phyloP scores from a whole-genome alignment of 2,888 invertebrate species.

The Andrena chrysosceles region DNA sequence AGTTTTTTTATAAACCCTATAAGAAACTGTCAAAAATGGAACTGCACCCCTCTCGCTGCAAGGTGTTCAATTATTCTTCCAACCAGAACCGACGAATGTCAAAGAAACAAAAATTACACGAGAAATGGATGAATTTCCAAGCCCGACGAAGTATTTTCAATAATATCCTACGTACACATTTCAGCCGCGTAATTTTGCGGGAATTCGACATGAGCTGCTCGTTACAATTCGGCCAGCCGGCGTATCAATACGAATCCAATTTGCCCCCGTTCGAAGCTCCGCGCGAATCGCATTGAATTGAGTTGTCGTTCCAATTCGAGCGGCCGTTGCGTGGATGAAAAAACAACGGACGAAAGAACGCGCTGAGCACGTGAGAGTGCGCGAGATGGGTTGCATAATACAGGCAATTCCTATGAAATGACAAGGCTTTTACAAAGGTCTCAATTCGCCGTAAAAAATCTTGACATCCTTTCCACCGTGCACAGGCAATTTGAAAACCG shows the following conservation, averaged over 20 bases:
- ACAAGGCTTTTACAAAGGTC: conserved; percentile 63
- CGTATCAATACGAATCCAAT: conserved; percentile 33
- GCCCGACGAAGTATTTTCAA: not conserved
- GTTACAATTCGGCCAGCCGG: conserved; percentile 15
- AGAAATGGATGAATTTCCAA: not conserved
- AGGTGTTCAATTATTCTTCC: no score
- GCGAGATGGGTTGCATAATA: conserved; percentile 50
- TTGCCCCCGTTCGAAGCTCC: conserved; percentile 10
- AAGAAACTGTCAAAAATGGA: no score
- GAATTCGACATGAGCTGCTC: not conserved
- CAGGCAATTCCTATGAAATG: conserved; percentile 59
- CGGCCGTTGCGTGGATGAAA: conserved; percentile 33
- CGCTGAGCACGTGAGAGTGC: conserved; percentile 34
- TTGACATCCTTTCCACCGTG: conserved; percentile 64
- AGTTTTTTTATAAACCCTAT: no score
- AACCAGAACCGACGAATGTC: no score
- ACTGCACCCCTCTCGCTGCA: no score
- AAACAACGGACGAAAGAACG: conserved; percentile 36
- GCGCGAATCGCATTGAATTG: conserved; percentile 35
- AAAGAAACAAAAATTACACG: not conserved
- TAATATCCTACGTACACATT: not conserved
- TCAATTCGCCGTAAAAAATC: conserved; percentile 57
- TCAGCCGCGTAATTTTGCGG: not conserved
- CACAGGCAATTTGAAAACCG: conserved; percentile 50
- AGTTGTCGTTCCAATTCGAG: conserved; percentile 30